Evolutionary conservation across 2,888 invertebrate species (phyloP), one percentile per base, ranked within the genome.

Genomic region (Netelia fuscicornis): DNA sequence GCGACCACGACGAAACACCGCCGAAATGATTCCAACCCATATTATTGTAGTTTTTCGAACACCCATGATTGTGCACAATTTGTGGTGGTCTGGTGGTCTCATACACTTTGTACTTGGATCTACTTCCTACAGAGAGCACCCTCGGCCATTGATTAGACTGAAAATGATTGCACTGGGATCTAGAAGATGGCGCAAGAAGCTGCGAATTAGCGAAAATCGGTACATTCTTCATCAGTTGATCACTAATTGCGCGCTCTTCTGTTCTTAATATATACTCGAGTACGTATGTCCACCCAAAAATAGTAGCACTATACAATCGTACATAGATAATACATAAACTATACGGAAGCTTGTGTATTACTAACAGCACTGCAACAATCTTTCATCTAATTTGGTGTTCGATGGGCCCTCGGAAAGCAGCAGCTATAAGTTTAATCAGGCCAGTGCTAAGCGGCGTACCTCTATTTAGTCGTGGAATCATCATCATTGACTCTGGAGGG

Each of bases 361-460:
- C 20, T 20, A 75, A 48, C 48, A 48, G 74, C 75, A 54, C 74
- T 56, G 54, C 65, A 54, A 37, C 44, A 77, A 67, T 67, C 42
- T 79, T 71, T 42, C 79, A 64, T 79, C 79, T 64, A 79, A 79
- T 70, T 71, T 64, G 71, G 74, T 76, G 81, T 77, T 81, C 81
- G 81, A 84, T 84, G 81, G 81, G 77, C 81, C 74, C 77, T 68
- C 84, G 67, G 68, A 68, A 62, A 77, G 65, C 67, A 74, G 65
- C 67, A 76, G 65, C 71, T 17, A 72, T 52, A 81, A 60, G 54
- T 60, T 11, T 17, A 48, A 48, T 23, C 60, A 48, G 48, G 56
- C 42, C 62, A 62, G 72, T 84, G 77, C 56, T 62, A 70, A 74
- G 42, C 64, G 42, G 72, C 54, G 62, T 20, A 62, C 10, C 37